phyloP scores from a whole-genome alignment of 2,113 vertebrate species.

The Empidonax traillii region DNA sequence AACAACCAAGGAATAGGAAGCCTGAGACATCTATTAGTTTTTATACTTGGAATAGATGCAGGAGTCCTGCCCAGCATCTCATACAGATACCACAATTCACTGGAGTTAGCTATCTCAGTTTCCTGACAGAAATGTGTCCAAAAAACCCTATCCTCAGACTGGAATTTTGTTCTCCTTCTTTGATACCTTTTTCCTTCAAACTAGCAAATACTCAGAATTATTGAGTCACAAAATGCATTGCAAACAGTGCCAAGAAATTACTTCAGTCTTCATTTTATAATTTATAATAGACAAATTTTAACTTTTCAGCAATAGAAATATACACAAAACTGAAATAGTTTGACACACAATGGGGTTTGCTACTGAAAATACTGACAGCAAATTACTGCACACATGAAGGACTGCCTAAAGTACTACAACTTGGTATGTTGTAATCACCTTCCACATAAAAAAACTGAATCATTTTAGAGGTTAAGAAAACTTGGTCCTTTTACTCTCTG shows the following conservation, averaged over 20 bases:
- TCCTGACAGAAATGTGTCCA: not conserved
- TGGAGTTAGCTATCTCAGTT: not conserved
- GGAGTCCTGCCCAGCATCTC: not conserved
- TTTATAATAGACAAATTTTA: not conserved
- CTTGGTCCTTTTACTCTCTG: not conserved
- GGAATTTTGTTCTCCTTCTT: not conserved
- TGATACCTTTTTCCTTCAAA: not conserved
- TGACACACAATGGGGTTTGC: not conserved
- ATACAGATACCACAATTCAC: not conserved
- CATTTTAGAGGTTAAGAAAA: not conserved
- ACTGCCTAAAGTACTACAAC: not conserved
- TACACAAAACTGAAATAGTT: not conserved
- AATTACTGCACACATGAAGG: not conserved
- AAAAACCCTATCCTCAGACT: accelerated
- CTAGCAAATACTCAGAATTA: not conserved
- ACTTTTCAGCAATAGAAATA: not conserved
- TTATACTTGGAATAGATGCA: not conserved
- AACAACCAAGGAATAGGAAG: not conserved
- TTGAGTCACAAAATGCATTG: not conserved
- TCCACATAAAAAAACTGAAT: not conserved
- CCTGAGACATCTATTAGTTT: not conserved
- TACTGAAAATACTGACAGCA: not conserved
- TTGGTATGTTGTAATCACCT: not conserved
- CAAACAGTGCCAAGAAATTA: not conserved
- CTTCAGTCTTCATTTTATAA: not conserved